phyloP scores from a whole-genome alignment of 2,888 invertebrate species.

The Tenthredo mesomela region DNA sequence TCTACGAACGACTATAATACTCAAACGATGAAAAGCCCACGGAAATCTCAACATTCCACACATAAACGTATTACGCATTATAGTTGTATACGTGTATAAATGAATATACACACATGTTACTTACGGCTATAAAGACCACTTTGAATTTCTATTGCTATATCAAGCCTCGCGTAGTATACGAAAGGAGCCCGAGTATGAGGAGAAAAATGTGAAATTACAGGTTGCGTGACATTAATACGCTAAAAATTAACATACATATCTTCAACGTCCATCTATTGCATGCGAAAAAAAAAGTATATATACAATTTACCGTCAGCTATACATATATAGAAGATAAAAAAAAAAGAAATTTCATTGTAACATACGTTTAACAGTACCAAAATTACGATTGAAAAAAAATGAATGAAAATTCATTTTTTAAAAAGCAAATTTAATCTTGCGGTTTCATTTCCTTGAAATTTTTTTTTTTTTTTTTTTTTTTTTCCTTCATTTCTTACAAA shows the following conservation, averaged over 20 bases:
- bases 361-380: too few species aligned
- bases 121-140: background rate
- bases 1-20: background rate
- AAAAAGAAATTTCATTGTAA: too few species aligned
- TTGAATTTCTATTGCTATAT: constrained; percentile 30
- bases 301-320: background rate
- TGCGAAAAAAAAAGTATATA: background rate
- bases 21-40: background rate
- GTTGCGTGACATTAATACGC: background rate
- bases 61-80: background rate
- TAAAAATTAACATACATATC: background rate
- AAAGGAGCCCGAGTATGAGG: background rate
- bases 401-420: background rate
- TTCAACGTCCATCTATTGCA: background rate
- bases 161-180: background rate
- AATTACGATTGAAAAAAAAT: background rate
- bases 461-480: background rate
- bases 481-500: background rate
- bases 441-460: background rate
- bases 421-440: background rate
- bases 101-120: background rate
- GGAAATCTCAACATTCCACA: constrained; percentile 13
- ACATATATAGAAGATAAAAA: too few species aligned
- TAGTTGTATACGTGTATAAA: background rate
- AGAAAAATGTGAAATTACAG: background rate